Evolutionary conservation across 2,797 vertebrate genomes (phyloP).

Genomic region (Periophthalmus magnuspinnatus): DNA sequence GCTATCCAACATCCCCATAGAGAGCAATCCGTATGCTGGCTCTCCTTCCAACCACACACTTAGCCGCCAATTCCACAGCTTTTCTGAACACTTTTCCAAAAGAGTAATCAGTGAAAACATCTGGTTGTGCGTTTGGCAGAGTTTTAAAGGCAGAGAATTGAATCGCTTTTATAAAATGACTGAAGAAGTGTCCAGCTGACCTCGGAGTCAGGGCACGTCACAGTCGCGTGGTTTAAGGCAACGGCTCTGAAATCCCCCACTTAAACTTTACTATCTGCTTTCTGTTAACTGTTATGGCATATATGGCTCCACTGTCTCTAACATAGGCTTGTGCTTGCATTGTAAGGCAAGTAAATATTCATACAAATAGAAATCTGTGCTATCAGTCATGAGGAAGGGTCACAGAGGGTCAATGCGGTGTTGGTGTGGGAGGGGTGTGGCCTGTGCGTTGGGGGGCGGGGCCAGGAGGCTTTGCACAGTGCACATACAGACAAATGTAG

Average conservation of each 20-base stretch:
- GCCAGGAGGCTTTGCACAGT: constrained; percentile 64
- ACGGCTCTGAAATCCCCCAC: constrained; percentile 21
- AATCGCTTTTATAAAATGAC: constrained; percentile 15
- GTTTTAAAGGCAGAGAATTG: constrained; percentile 21
- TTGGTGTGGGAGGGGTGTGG: constrained; percentile 58
- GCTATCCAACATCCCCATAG: constrained; percentile 3
- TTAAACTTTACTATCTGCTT: constrained; percentile 22
- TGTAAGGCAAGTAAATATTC: constrained; percentile 51
- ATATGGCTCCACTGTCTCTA: constrained; percentile 28
- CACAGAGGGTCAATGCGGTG: constrained; percentile 59
- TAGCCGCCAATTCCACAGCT: constrained; percentile 26
- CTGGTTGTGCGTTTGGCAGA: constrained; percentile 21
- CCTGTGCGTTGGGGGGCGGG: constrained; percentile 9
- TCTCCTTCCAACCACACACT: constrained; percentile 23
- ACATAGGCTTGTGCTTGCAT: constrained; percentile 49
- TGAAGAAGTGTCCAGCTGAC: constrained; percentile 13
- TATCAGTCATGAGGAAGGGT: constrained; percentile 54
- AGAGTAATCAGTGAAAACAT: constrained; percentile 29
- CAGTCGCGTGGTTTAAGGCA: constrained; percentile 32
- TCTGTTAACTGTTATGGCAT: constrained; percentile 20
- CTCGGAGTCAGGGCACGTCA: constrained; percentile 16
- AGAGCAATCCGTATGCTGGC: constrained; percentile 2
- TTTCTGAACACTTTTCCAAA: constrained; percentile 16
- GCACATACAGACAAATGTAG: constrained; percentile 67
- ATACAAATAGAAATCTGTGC: constrained; percentile 56